Evolutionary conservation across 2,113 vertebrate species (phyloP).

Genomic region (Hemichromis elongatus): DNA sequence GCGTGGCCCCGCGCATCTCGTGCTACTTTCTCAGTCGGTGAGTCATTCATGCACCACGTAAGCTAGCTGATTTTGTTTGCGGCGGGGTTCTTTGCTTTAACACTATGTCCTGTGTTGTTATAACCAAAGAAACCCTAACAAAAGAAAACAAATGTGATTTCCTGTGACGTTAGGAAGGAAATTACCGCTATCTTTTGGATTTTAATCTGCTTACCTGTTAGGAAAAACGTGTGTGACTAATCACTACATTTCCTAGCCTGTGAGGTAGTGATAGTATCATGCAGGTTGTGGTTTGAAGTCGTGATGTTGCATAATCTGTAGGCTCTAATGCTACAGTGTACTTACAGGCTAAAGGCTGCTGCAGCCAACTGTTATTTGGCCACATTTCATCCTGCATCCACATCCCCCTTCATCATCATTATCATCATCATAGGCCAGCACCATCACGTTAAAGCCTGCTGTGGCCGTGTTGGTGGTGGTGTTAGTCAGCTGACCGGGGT

Average conservation of each 20-base stretch:
- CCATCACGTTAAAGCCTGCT: neutral
- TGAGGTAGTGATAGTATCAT: neutral
- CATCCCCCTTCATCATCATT: neutral
- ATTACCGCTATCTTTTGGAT: neutral
- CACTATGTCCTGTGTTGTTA: neutral
- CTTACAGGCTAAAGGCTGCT: slow-evolving; percentile 3
- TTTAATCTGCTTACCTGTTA: neutral
- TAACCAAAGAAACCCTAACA: neutral
- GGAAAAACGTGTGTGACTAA: neutral
- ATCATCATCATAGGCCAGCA: neutral
- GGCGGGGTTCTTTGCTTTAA: neutral
- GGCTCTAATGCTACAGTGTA: neutral
- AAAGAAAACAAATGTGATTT: neutral
- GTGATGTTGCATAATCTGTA: slow-evolving; percentile 36
- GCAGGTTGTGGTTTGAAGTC: neutral
- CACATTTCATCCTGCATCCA: neutral
- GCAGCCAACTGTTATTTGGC: neutral
- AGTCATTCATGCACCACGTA: slow-evolving; percentile 63
- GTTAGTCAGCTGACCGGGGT: slow-evolving; percentile 48
- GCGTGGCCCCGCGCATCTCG: neutral
- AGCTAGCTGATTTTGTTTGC: slow-evolving; percentile 9
- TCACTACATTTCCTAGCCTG: neutral
- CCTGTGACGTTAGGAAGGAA: neutral
- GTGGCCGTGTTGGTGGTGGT: neutral
- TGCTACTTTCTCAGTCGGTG: slow-evolving; percentile 54